Percentiles rank a stretch among this genome's conserved stretches.
Evolutionary conservation across 2,113 vertebrate species (phyloP).

Genomic region (Cervus canadensis): DNA sequence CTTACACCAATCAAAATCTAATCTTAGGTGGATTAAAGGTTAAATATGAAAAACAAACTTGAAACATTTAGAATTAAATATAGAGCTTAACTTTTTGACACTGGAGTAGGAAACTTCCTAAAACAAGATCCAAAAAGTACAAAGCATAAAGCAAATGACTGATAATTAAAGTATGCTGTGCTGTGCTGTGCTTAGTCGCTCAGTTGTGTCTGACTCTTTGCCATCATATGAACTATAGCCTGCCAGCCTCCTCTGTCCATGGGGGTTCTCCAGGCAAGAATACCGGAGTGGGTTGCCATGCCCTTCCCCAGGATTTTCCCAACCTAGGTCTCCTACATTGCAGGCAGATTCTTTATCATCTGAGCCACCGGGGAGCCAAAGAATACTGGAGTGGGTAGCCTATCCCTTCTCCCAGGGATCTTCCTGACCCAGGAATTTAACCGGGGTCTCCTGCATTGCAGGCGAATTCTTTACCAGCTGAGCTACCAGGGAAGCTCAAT

Average conservation of each 20-base stretch:
- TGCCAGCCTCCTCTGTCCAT: neutral
- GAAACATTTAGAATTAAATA: slow-evolving; percentile 14
- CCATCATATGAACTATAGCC: neutral
- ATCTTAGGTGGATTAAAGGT: neutral
- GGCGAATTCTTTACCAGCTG: neutral
- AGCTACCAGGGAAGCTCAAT: neutral
- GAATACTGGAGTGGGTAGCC: neutral
- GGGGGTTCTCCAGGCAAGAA: neutral
- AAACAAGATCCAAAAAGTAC: neutral
- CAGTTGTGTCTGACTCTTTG: neutral
- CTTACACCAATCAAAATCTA: neutral
- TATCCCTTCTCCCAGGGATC: neutral
- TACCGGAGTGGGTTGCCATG: neutral
- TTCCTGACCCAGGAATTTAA: neutral
- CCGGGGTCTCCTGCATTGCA: neutral
- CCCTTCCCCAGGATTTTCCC: neutral
- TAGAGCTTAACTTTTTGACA: neutral
- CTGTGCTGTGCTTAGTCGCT: neutral
- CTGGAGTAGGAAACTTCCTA: neutral
- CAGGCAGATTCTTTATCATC: neutral
- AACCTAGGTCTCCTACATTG: neutral
- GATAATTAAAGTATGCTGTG: neutral
- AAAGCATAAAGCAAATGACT: slow-evolving; percentile 3
- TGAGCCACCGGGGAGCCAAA: neutral
- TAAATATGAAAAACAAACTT: neutral